Base-by-base conservation (phyloP, 2,113 vertebrate species). In the Rhombomys opimus region DNA sequence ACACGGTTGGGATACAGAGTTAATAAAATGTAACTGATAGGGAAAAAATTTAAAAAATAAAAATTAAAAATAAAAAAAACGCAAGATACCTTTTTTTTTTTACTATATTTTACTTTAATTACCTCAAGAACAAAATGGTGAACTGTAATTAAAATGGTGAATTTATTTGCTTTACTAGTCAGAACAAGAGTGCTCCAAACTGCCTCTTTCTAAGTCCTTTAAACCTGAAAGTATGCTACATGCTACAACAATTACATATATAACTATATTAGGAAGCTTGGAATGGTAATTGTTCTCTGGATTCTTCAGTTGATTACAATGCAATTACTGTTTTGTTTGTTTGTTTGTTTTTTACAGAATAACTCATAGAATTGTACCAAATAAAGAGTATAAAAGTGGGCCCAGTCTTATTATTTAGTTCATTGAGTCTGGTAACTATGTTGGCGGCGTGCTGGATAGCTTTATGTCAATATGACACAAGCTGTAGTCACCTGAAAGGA, bases 271-370 rank as follows among this genome's bases (percentile, higher is more conserved):
- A 87, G 61, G 35, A 35, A n/a, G 0, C 15, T 41, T 65, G 67
- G 41, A 9, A 35, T 17, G 20, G 2, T 9, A 10, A 32, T n/a
- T 35, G 18, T 25, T 1, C 4, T 23, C 1, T 35, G 13, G 27
- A 41, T 30, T 85, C 17, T 65, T 32, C 5, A 54, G 2, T 10
- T 67, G 17, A 32, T 23, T 12, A 23, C 38, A 27, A 11, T 38
- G 6, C 32, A 46, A 59, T 59, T 17, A 68, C 5, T 50, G 13
- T 4, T 35, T 54, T 46, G 2, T 46, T 2, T 46, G 2, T 46
- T 46, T 46, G n/a, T n/a, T 46, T 46, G 2, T 46, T 46, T 46
- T 92, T 68, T 25, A 12, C 8, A 30, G 14, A 65, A 41, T 35
- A 32, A 30, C 15, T 32, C 46, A 54, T 10, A 93, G 11, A 5